Evolutionary conservation across 2,888 invertebrate species (phyloP).

Genomic region (Drosophila barbarae): DNA sequence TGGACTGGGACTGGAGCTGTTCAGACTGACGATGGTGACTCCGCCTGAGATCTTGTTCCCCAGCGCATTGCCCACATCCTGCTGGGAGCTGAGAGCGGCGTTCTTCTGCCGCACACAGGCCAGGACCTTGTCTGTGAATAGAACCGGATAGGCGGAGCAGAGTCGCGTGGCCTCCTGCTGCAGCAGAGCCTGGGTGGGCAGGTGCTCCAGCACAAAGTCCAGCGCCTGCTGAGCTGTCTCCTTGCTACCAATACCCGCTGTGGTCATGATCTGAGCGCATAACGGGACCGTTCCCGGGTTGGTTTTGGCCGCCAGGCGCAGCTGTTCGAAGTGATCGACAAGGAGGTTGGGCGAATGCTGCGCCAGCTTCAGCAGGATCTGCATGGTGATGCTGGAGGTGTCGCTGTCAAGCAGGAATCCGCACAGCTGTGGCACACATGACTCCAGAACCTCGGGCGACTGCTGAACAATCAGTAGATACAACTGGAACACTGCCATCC

Average conservation of each 20-base stretch:
- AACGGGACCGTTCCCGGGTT: constrained; percentile 84
- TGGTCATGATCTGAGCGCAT: constrained; percentile 86
- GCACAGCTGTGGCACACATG: constrained; percentile 89
- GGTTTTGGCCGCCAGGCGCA: constrained; percentile 85
- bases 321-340: constrained; percentile 85
- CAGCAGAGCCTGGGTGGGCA: constrained; percentile 87
- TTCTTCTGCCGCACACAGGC: constrained; percentile 86
- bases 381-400: constrained; percentile 84
- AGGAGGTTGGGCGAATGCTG: constrained; percentile 86
- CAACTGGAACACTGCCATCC: constrained; percentile 89
- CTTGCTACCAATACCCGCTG: constrained; percentile 87
- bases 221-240: constrained; percentile 90
- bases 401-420: constrained; percentile 85
- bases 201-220: constrained; percentile 88
- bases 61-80: constrained; percentile 81
- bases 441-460: constrained; percentile 86
- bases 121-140: constrained; percentile 90
- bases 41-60: constrained; percentile 87
- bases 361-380: constrained; percentile 88
- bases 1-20: constrained; percentile 77
- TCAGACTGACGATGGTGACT: constrained; percentile 89
- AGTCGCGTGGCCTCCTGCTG: constrained; percentile 90
- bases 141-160: constrained; percentile 88
- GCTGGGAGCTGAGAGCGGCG: constrained; percentile 80
- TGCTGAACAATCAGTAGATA: constrained; percentile 90